Evolutionary conservation across 2,797 vertebrate species (phyloP).

Genomic region (Margarornis squamiger): DNA sequence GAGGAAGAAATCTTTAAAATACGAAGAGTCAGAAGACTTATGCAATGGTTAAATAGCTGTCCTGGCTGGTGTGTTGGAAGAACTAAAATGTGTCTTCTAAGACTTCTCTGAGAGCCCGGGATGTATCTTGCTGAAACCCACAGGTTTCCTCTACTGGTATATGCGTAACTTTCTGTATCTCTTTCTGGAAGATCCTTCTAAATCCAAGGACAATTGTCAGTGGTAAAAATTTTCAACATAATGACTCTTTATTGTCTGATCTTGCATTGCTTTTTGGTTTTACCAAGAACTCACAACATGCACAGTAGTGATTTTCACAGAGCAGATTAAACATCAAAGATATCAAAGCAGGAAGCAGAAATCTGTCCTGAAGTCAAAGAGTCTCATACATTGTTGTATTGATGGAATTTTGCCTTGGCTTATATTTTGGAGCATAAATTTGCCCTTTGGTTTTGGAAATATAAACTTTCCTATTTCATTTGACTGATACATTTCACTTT

Average conservation of each 20-base stretch:
- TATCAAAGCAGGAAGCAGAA: neutral
- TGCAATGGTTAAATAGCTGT: neutral
- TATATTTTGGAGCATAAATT: neutral
- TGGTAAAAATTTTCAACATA: neutral
- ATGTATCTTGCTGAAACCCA: neutral
- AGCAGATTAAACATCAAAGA: neutral
- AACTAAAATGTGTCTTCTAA: neutral
- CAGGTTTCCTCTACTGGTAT: neutral
- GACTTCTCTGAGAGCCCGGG: neutral
- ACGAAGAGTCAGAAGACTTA: neutral
- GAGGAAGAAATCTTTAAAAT: neutral
- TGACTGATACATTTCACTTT: conserved; percentile 13
- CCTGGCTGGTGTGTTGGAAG: neutral
- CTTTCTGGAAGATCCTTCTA: neutral
- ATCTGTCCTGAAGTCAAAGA: neutral
- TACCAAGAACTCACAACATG: neutral
- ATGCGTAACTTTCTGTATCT: neutral
- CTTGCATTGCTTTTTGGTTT: neutral
- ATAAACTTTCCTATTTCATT: neutral
- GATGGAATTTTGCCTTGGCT: conserved; percentile 14
- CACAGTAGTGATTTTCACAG: neutral
- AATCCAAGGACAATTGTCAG: neutral
- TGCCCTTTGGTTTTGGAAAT: conserved; percentile 18
- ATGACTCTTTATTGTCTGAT: neutral
- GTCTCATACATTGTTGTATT: neutral